Base-by-base conservation (phyloP, 2,797 vertebrate species). In the Tenualosa ilisha region DNA sequence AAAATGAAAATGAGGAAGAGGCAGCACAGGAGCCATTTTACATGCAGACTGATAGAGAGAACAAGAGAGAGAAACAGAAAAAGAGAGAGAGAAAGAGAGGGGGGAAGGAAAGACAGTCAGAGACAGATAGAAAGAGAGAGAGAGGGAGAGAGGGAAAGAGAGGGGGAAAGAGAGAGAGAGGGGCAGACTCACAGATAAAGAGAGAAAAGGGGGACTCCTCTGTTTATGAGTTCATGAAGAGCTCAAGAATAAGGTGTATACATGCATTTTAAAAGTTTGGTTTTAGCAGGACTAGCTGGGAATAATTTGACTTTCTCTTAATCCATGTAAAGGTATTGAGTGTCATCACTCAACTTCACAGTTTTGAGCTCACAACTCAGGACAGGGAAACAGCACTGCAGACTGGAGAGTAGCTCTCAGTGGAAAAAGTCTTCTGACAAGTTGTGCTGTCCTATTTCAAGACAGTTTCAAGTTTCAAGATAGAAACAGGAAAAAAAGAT, bases 1-100 rank as follows among this genome's bases (percentile, higher is more conserved):
- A 85, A 31, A 84, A 84, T 86, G 65, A 68, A 68, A 68, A 68
- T 68, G 26, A 68, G 56, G 79, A 72, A 61, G 79, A 59, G 85
- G 68, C 79, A 85, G 12, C 31, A 4, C 4, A 46, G 15, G 68
- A 40, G 68, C 31, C 68, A 40, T 37, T 75, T 40, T 12, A 31
- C 37, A 75, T 31, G 26, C 68, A 75, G 68, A 40, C 12, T 40
- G 68, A 75, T 3, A 75, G 68, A 75, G 68, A 68, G 17, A 75
- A 0, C 13, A 8, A 15, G 63, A 68, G 63, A 9, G 54, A 82
- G 2, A 61, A 3, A 61, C 17, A 72, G 43, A 26, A 51, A 68
- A 17, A 82, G 43, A 49, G 2, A 61, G 20, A 61, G 26, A 72
- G 43, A 26, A 51, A 68, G 26, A 82, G 43, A 49, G 50, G 22